phyloP scores from a whole-genome alignment of 2,797 vertebrate species.

The Oryzias dopingdopingensis region DNA sequence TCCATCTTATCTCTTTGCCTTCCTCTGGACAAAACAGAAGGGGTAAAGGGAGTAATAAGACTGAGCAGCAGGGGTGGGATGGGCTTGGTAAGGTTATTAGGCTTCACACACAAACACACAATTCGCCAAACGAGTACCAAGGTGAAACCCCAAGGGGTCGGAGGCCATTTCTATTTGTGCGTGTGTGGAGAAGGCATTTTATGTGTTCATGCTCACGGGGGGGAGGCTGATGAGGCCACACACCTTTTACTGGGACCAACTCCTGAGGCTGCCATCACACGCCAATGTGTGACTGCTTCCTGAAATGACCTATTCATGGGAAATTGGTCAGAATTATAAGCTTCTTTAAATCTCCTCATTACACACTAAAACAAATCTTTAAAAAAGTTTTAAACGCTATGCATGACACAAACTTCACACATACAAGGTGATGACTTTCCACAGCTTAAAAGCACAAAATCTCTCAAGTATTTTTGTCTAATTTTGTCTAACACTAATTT shows the following conservation, averaged over 20 bases:
- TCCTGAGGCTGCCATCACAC: slow-evolving; percentile 6
- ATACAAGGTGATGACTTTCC: too few species aligned
- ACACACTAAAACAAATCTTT: too few species aligned
- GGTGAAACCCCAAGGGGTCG: slow-evolving; percentile 37
- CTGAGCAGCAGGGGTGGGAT: slow-evolving; percentile 58
- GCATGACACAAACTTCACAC: too few species aligned
- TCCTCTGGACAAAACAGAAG: slow-evolving; percentile 53
- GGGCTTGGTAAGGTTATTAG: slow-evolving; percentile 60
- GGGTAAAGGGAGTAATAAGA: slow-evolving; percentile 59
- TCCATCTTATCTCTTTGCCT: slow-evolving; percentile 46
- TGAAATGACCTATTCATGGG: neutral
- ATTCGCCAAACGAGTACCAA: slow-evolving; percentile 44
- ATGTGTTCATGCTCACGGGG: slow-evolving; percentile 30
- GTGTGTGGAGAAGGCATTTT: slow-evolving; percentile 31
- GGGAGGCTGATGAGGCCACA: slow-evolving; percentile 39
- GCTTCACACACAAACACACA: slow-evolving; percentile 52
- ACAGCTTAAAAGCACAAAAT: too few species aligned
- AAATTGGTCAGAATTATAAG: slow-evolving; percentile 5
- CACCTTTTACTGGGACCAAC: slow-evolving; percentile 40
- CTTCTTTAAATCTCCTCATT: too few species aligned
- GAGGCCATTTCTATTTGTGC: slow-evolving; percentile 46
- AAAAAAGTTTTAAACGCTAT: too few species aligned
- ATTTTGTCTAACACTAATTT: too few species aligned
- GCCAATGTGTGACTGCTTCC: neutral
- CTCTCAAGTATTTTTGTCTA: too few species aligned